Base-by-base conservation (phyloP, 2,113 vertebrate genomes). In the Chamaea fasciata region DNA sequence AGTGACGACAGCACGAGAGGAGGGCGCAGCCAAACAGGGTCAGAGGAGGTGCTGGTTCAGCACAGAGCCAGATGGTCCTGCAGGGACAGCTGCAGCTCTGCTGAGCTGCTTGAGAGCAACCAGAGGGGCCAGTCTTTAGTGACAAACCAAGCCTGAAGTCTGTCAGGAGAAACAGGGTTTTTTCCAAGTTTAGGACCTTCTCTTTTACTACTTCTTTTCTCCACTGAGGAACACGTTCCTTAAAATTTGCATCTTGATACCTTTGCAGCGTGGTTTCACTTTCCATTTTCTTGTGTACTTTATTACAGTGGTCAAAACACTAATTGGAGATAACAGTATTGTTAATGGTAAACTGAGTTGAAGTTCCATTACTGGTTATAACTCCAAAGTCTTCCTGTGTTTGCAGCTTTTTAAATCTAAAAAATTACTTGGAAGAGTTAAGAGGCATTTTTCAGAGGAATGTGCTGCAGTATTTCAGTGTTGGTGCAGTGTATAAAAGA, bases 41-140 rank as follows among this genome's bases (percentile, higher is more conserved):
- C 94, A 93, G 46, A 63, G 91, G 64, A 95, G 87, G 74, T 3
- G 2, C 55, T 83, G 71, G 46, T 85, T 96, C 88, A 95, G 52
- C 91, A 56, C 52, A 78, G 94, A 90, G 79, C 85, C 98, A 97
- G 96, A 96, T 98, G 98, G 97, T 94, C 85, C 64, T 93, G 89
- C 88, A 64, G 55, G 83, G 96, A 94, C 93, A 97, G 95, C 97
- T 97, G 88, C 91, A 96, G 78, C 85, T 94, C 76, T 92, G 55
- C 78, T 92, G 90, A 97, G 92, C 93, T 93, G 78, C 83, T 89
- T 96, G 94, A 70, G 74, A 50, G 91, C 60, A 96, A 78, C 87
- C 93, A 74, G 8, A 97, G 93, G 95, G 83, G 73, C 65, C 91
- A 81, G 59, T 91, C 86, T 90, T 96, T 90, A 81, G 92, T 90